Evolutionary conservation across 2,888 invertebrate species (phyloP).

Genomic region (Pocota personata): DNA sequence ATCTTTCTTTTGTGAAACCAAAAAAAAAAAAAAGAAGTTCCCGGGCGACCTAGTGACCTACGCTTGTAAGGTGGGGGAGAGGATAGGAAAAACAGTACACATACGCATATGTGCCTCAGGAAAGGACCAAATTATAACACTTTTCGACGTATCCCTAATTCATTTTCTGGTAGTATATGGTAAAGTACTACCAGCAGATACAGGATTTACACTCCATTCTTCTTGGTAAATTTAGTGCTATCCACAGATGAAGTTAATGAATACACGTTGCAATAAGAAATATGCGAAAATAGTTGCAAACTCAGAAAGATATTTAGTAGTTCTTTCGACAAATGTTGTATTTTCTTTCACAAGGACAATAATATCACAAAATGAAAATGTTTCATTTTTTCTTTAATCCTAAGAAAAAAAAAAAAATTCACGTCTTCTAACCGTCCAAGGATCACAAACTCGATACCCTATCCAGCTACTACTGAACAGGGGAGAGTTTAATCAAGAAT

Average conservation of each 20-base stretch:
- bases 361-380: background rate
- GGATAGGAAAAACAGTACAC: constrained; percentile 44
- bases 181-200: background rate
- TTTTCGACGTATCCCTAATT: constrained; percentile 42
- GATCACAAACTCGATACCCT: constrained; percentile 79
- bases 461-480: constrained; percentile 82
- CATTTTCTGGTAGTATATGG: constrained; percentile 1
- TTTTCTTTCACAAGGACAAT: constrained; percentile 4
- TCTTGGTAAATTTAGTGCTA: background rate
- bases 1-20: background rate
- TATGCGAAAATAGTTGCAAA: constrained; percentile 1
- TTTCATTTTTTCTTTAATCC: background rate
- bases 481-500: constrained; percentile 74
- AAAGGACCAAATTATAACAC: constrained; percentile 62
- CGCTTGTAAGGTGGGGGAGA: constrained; percentile 44
- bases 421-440: constrained; percentile 66
- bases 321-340: background rate
- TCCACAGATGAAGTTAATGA: background rate
- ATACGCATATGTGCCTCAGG: constrained; percentile 65
- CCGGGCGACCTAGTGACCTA: constrained; percentile 83
- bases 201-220: constrained; percentile 9
- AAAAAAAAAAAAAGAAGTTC: constrained; percentile 72
- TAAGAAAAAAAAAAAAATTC: constrained; percentile 19
- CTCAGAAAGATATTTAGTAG: constrained; percentile 12
- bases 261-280: background rate